phyloP scores from a whole-genome alignment of 2,113 vertebrate species.

The Meleagris gallopavo region DNA sequence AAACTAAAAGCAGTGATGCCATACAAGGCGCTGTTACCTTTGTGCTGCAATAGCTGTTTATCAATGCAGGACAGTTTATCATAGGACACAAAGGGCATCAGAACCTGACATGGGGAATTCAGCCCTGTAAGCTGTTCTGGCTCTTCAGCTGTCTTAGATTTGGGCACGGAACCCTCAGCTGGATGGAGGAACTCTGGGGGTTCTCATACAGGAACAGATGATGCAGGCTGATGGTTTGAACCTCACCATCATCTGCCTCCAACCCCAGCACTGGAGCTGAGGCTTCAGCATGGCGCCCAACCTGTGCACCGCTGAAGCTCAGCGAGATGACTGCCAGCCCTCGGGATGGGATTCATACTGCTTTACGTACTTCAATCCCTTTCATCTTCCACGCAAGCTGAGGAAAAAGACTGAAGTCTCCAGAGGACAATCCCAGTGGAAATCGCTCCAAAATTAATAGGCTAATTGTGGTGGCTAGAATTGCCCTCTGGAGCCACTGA shows the following conservation, averaged over 20 bases:
- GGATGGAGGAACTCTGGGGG: background rate
- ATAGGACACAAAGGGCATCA: background rate
- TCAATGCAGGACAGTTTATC: background rate
- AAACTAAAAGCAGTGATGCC: background rate
- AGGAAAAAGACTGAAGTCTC: background rate
- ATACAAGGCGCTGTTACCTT: background rate
- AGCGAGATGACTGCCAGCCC: background rate
- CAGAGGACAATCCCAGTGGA: background rate
- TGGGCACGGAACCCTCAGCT: background rate
- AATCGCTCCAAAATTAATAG: background rate
- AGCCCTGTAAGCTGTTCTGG: background rate
- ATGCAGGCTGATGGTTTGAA: background rate
- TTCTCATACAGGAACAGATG: background rate
- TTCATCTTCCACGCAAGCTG: rapidly evolving
- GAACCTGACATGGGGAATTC: background rate
- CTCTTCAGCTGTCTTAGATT: background rate
- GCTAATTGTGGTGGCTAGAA: background rate
- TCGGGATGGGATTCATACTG: background rate
- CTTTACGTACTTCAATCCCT: background rate
- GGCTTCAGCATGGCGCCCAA: background rate
- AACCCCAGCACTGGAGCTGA: background rate
- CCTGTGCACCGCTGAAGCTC: background rate
- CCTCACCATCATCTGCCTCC: background rate
- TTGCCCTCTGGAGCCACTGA: background rate
- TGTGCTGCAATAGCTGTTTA: background rate